phyloP scores from a whole-genome alignment of 2,888 invertebrate genomes.

The Eristalis arbustorum region DNA sequence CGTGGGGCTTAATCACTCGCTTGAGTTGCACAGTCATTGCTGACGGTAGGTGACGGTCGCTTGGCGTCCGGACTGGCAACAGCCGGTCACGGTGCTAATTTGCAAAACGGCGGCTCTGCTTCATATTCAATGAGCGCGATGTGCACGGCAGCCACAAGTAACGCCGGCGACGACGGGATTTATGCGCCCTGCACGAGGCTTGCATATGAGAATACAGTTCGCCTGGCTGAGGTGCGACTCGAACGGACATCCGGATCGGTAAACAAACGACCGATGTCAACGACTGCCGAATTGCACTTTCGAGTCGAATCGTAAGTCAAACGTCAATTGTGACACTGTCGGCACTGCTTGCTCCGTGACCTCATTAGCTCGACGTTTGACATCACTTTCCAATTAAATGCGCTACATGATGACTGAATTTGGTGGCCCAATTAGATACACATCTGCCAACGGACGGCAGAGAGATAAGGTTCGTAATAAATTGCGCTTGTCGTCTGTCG shows the following conservation, averaged over 20 bases:
- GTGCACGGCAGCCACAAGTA: neutral
- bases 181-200: neutral
- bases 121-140: neutral
- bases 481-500: too few species aligned
- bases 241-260: neutral
- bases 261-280: neutral
- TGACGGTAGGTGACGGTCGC: neutral
- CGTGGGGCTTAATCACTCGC: neutral
- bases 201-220: neutral
- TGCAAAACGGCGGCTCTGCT: neutral
- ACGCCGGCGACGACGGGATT: neutral
- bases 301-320: too few species aligned
- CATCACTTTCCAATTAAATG: neutral
- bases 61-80: neutral
- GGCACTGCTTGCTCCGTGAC: neutral
- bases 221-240: neutral
- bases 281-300: neutral
- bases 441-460: neutral
- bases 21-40: neutral
- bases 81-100: neutral
- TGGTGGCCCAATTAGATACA: neutral
- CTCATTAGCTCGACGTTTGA: neutral
- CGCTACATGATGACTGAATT: neutral
- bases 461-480: neutral
- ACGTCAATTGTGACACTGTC: too few species aligned